A percentile compares a stretch with the other conserved stretches of the same genome.
Conservation (phyloP, 2,888 invertebrate species). For the Caradrina kadenii region DNA sequence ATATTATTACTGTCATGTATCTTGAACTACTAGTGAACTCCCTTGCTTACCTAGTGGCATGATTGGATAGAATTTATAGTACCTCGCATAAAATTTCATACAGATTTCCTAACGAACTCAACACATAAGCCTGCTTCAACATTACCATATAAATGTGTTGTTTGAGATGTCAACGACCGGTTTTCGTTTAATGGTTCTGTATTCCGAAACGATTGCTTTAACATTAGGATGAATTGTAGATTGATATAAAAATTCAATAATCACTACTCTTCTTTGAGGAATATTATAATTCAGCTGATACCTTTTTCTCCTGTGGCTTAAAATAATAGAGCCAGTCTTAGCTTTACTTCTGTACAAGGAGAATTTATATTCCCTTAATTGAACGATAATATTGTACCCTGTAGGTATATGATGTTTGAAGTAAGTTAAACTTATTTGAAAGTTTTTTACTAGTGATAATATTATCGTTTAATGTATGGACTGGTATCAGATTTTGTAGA, state of each 20-base stretch:
- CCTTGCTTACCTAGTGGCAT: background rate
- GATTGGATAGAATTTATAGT: background rate
- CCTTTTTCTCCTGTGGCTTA: background rate
- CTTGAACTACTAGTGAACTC: background rate
- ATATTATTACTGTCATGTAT: background rate
- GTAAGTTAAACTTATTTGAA: too few species aligned
- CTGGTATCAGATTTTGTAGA: background rate
- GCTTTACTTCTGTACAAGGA: background rate
- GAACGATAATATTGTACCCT: too few species aligned
- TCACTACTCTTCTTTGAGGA: background rate
- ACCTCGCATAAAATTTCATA: slow-evolving; percentile 14
- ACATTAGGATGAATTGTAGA: slow-evolving; percentile 23
- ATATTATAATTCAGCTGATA: background rate
- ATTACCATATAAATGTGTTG: slow-evolving; percentile 80
- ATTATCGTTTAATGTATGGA: too few species aligned
- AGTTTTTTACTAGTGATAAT: too few species aligned
- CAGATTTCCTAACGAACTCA: slow-evolving; percentile 35
- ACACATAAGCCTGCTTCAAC: slow-evolving; percentile 53
- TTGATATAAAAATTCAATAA: slow-evolving; percentile 1
- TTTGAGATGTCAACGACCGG: slow-evolving; percentile 74
- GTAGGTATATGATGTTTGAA: too few species aligned
- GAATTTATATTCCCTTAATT: background rate
- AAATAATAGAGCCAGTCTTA: background rate
- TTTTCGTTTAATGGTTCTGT: slow-evolving; percentile 75
- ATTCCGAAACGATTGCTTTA: slow-evolving; percentile 51